Conservation (phyloP, 2,888 invertebrate species). For the Chymomyza fuscimana region DNA sequence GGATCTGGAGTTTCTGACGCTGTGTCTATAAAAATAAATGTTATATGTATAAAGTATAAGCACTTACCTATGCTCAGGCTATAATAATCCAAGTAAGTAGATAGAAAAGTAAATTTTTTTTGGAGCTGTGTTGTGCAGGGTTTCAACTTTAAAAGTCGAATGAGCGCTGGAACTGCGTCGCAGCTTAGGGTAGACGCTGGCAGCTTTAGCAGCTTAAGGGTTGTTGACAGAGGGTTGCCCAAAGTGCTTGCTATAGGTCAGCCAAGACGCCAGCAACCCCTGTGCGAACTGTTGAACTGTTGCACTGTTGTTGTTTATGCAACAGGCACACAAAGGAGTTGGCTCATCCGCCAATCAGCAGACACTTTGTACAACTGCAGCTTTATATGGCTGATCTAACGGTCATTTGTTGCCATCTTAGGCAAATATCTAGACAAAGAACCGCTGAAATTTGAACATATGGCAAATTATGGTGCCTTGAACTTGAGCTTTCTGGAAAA, state of each 20-base stretch:
- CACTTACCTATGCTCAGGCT: background rate
- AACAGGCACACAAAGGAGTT: slow-evolving; percentile 29
- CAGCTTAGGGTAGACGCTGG: slow-evolving; percentile 43
- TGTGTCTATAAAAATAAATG: slow-evolving; percentile 14
- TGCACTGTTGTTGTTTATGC: slow-evolving; percentile 12
- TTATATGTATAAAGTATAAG: background rate
- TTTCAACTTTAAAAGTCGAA: slow-evolving; percentile 78
- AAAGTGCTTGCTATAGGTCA: slow-evolving; percentile 50
- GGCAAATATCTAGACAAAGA: background rate
- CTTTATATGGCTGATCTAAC: slow-evolving; percentile 43
- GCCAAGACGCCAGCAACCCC: slow-evolving; percentile 39
- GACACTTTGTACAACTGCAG: background rate
- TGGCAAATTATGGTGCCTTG: background rate
- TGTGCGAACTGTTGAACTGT: slow-evolving; percentile 1
- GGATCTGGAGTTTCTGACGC: slow-evolving; percentile 54
- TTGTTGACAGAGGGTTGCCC: slow-evolving; percentile 45
- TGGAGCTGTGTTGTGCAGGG: slow-evolving; percentile 36
- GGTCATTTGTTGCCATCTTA: slow-evolving; percentile 30
- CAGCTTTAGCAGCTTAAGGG: slow-evolving; percentile 14
- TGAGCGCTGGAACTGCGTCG: slow-evolving; percentile 44
- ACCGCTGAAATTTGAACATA: slow-evolving; percentile 19
- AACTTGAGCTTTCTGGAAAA: background rate
- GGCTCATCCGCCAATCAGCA: slow-evolving; percentile 55
- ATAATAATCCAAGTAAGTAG: background rate
- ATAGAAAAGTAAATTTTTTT: background rate